Evolutionary conservation across 1,140 invertebrate genomes (phyloP).

Genomic region (Cepaea nemoralis): DNA sequence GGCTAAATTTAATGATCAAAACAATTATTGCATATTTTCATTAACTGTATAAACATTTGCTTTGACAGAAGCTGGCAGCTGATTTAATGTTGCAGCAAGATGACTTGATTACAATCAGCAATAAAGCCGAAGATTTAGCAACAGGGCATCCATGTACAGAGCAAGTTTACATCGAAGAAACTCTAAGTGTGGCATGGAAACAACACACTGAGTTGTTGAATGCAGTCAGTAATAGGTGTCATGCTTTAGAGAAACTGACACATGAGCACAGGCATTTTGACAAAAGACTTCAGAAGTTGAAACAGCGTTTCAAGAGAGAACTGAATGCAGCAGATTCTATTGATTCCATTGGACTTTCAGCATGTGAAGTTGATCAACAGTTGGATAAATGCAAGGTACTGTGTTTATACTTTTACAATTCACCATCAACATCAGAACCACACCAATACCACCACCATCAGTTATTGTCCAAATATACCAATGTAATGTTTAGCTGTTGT

Average conservation of each 20-base stretch:
- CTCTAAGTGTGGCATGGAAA: slow-evolving; percentile 74
- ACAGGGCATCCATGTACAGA: slow-evolving; percentile 86
- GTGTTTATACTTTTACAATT: too few relatives aligned
- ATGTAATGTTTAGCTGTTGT: too few relatives aligned
- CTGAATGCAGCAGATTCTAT: neutral
- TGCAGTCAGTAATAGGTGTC: neutral
- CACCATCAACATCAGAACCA: too few relatives aligned
- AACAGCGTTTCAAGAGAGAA: neutral
- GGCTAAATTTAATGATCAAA: too few relatives aligned
- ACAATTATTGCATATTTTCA: too few relatives aligned
- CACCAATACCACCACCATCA: too few relatives aligned
- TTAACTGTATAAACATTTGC: too few relatives aligned
- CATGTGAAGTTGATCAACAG: slow-evolving; percentile 8
- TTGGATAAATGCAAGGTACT: slow-evolving; percentile 14
- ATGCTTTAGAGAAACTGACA: neutral
- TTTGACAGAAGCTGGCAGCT: too few relatives aligned
- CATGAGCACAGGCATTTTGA: neutral
- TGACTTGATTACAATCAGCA: too few relatives aligned
- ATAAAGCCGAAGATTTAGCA: slow-evolving; percentile 55
- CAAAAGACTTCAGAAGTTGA: neutral
- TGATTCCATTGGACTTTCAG: neutral
- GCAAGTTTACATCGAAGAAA: slow-evolving; percentile 81
- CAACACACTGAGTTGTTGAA: slow-evolving; percentile 58
- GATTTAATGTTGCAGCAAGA: too few relatives aligned
- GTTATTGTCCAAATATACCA: too few relatives aligned